Evolutionary conservation across 2,113 vertebrate species (phyloP).

Genomic region (Nibea coibor): DNA sequence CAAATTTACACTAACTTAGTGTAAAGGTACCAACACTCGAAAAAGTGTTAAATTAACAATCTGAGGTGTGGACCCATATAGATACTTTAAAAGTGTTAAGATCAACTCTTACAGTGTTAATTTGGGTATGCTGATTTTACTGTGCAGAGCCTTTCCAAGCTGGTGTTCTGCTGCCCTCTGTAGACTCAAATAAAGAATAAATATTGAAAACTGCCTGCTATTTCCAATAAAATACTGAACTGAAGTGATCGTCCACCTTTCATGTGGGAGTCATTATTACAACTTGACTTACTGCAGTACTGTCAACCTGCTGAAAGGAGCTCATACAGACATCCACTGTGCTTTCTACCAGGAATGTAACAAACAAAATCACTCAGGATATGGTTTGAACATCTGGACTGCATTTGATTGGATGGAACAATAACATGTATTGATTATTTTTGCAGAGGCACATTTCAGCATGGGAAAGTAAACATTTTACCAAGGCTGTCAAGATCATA

Average conservation of each 20-base stretch:
- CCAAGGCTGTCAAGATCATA: not conserved
- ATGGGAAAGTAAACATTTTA: not conserved
- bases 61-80: too few relatives aligned
- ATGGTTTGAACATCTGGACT: not conserved
- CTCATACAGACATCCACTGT: not conserved
- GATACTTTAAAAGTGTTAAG: too few relatives aligned
- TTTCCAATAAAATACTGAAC: not conserved
- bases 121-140: too few relatives aligned
- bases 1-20: too few relatives aligned
- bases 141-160: not conserved
- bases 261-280: not conserved
- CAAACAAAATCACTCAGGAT: not conserved
- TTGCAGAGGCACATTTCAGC: not conserved
- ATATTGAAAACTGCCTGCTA: not conserved
- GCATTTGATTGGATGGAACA: not conserved
- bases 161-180: slow-evolving; percentile 65
- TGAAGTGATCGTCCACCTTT: not conserved
- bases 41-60: too few relatives aligned
- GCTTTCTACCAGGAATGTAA: not conserved
- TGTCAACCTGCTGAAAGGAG: not conserved
- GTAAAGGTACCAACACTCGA: too few relatives aligned
- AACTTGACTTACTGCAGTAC: not conserved
- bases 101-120: too few relatives aligned
- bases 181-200: slow-evolving; percentile 3
- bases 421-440: not conserved